Evolutionary conservation across 1,140 invertebrate species (phyloP).

Genomic region (Platyura marginata): DNA sequence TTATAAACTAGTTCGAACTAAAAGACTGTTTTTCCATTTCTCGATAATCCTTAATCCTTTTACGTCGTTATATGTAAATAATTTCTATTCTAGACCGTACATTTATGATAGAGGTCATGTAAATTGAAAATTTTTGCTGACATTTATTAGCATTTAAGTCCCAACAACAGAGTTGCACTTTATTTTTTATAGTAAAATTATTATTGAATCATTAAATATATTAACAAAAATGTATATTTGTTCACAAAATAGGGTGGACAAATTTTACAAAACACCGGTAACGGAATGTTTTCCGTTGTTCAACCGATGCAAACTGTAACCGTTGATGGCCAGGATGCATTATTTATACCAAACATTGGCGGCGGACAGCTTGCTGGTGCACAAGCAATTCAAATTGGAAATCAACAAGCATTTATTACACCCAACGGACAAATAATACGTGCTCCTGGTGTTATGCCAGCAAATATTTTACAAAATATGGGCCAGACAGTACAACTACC

Average conservation of each 20-base stretch:
- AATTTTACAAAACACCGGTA: conserved; percentile 5
- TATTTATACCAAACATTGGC: conserved; percentile 52
- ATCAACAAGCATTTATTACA: conserved; percentile 29
- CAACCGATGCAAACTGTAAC: conserved; percentile 66
- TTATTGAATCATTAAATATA: too few species aligned
- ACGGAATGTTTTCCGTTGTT: conserved; percentile 24
- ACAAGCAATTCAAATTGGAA: conserved; percentile 19
- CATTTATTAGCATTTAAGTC: too few species aligned
- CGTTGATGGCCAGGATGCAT: conserved; percentile 79
- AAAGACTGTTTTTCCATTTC: too few species aligned
- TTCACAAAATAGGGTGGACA: conserved; percentile 5
- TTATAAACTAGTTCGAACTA: too few species aligned
- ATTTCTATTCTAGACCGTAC: too few species aligned
- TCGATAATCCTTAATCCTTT: too few species aligned
- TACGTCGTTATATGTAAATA: too few species aligned
- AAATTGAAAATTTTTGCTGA: too few species aligned
- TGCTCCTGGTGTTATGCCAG: conserved; percentile 25
- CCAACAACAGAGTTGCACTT: too few species aligned
- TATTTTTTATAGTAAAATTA: too few species aligned
- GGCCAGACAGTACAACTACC: conserved; percentile 36
- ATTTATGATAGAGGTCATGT: too few species aligned
- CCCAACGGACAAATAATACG: conserved; percentile 44
- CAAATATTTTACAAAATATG: conserved; percentile 34
- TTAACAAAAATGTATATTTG: too few species aligned
- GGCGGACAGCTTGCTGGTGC: conserved; percentile 14